Evolutionary conservation across 2,888 invertebrate species (phyloP), one percentile per base, ranked within the genome.

Genomic region (Tipula helvola): DNA sequence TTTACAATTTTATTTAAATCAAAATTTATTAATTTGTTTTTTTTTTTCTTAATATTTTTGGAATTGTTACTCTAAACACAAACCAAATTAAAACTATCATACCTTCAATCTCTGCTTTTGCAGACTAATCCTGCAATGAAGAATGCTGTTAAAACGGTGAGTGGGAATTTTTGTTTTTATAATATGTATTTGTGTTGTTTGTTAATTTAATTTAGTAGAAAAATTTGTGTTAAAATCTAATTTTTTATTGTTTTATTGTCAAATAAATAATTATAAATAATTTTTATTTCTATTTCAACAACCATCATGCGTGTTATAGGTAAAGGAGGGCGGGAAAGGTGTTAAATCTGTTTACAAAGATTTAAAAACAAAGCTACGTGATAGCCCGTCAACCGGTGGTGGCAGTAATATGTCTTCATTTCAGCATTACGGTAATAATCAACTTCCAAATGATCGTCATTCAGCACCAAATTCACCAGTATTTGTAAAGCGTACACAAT

Each of bases 81-180:
- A 57, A 57, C 71, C 71, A 71, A 71, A 71, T 28, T 28, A 28
- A 28, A 71, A 71, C 71, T 28, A 71, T 71, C 71, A 71, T 28
- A 71, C 71, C 71, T 71, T 10, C 52, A 52, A 86, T 87, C 85
- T 87, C 42, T 87, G 87, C 87, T 88, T 93, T 94, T 95, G 90
- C 93, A 97, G 97, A 97, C 97, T 89, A 97, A 97, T 93, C 97
- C 97, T 90, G 97, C 97, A 90, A 95, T 98, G 92, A 97, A 96
- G 93, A 96, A 96, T 91, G 97, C 97, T 90, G 97, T 97, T 87
- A 97, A 97, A 94, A 95, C 96, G 93, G 97, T 97, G 94, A 96
- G 96, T 95, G 91, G 90, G 89, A 87, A 87, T 88, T 89, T 88
- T 87, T 88, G 87, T 87, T 83, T 28, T 39, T 83, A 57, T 86